Conservation (phyloP, 2,888 invertebrate genomes). For the Nomada ferruginata region DNA sequence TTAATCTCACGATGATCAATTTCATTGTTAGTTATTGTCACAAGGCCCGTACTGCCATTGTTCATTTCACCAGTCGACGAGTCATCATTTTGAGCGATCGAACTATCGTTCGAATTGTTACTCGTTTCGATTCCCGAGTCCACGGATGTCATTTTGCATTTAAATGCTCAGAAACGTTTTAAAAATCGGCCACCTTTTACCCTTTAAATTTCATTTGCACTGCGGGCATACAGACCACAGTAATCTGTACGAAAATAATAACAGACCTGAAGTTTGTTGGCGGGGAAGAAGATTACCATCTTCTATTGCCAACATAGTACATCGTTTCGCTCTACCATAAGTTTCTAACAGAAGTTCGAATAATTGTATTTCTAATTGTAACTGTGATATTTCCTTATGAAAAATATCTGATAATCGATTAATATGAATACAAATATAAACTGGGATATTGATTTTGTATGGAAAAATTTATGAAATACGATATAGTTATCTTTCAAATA, state of each 20-base stretch:
- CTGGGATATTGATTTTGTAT: too few relatives aligned
- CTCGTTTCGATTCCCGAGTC: slow-evolving; percentile 91
- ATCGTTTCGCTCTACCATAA: too few relatives aligned
- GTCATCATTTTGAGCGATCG: slow-evolving; percentile 69
- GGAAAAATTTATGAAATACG: too few relatives aligned
- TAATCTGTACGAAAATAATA: slow-evolving; percentile 31
- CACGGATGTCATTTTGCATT: slow-evolving; percentile 84
- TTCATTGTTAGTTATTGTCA: slow-evolving; percentile 16
- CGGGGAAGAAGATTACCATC: too few relatives aligned
- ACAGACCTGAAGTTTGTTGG: slow-evolving; percentile 26
- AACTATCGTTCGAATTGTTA: slow-evolving; percentile 89
- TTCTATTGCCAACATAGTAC: neutral
- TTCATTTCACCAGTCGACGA: slow-evolving; percentile 11
- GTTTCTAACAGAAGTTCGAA: too few relatives aligned
- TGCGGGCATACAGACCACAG: slow-evolving; percentile 3
- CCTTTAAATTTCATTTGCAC: slow-evolving; percentile 1
- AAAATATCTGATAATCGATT: too few relatives aligned
- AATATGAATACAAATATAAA: too few relatives aligned
- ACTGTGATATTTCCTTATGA: too few relatives aligned
- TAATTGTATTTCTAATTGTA: too few relatives aligned
- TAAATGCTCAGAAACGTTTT: slow-evolving; percentile 28
- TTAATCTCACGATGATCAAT: slow-evolving; percentile 2
- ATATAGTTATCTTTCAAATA: too few relatives aligned
- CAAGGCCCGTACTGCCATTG: slow-evolving; percentile 23
- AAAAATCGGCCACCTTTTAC: neutral